Evolutionary conservation across 2,797 vertebrate genomes (phyloP), one percentile per base, ranked within the genome.

Genomic region (Lindbergichthys nudifrons): DNA sequence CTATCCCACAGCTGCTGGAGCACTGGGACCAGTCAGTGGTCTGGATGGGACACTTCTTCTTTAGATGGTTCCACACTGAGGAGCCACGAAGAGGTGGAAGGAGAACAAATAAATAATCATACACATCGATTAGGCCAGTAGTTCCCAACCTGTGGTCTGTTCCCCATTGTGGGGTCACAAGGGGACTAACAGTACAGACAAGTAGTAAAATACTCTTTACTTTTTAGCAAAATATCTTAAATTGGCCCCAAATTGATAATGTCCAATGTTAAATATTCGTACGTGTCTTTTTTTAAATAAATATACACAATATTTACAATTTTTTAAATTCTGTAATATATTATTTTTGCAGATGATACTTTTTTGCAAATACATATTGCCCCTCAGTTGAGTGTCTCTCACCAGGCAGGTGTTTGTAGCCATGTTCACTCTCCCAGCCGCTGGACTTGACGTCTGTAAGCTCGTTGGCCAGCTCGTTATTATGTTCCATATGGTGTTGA

Each of bases 1-100:
- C 95, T 87, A 92, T 92, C 32, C 94, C 94, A 52, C 95, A 96
- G 79, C 87, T 95, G 67, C 92, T 93, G 4, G 95, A 96, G 86
- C 95, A 96, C 30, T 86, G 93, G 30, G 95, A 95, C 95, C 95
- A 96, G 18, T 91, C 88, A 0, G 95, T 95, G 36, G 91, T 95
- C 87, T 95, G 94, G 67, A 93, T 65, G 0, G 79, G 70, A 79
- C 95, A 95, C 62, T 85, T 81, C 41, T 87, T 82, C 77, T 77
- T 86, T 19, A 56, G 52, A 3, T 74, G 70, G 77, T 73, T 84
- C 92, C 88, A 93, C 45, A 53, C 92, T 93, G 75, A 50, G 15
- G 60, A 67, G 13, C 0, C 16, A 26, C 2, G 4, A 42, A 3
- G 6, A 10, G 51, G 41, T 15, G 58, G 10, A 26, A 50, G 46